A percentile compares a stretch with the other conserved stretches of the same genome.
Evolutionary conservation across 53 echinoderm and acorn worm genomes (phyloP).

Genomic region (Pentamera pediparva): DNA sequence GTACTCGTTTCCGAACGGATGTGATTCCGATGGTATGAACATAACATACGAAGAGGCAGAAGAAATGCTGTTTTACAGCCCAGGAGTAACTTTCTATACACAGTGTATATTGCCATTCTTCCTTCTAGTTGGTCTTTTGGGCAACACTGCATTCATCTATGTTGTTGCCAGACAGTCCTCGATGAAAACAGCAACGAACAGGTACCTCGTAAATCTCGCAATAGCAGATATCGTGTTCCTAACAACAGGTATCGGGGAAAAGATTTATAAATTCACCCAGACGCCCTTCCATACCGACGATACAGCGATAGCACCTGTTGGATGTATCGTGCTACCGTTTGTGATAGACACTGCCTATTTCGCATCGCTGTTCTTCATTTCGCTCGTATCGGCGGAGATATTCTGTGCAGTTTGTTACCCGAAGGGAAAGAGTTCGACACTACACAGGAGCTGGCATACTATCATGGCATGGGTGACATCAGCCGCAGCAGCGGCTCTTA

Average conservation of each 20-base stretch:
- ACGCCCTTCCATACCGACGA: conserved; percentile 65
- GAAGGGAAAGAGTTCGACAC: conserved; percentile 6
- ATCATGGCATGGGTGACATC: conserved; percentile 51
- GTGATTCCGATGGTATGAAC: too few species aligned
- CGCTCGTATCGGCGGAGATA: conserved; percentile 73
- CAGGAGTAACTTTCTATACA: conserved; percentile 43
- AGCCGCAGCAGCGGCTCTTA: conserved; percentile 43
- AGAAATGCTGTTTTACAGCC: conserved; percentile 25
- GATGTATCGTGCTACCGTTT: conserved; percentile 60
- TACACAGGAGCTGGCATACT: conserved; percentile 25
- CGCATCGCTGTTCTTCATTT: conserved; percentile 72
- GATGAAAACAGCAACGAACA: conserved; percentile 85
- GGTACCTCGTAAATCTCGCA: conserved; percentile 72
- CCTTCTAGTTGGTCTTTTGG: conserved; percentile 56
- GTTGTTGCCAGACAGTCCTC: conserved; percentile 62
- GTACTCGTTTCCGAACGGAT: too few species aligned
- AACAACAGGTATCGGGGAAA: conserved; percentile 64
- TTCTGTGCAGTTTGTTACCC: conserved; percentile 79
- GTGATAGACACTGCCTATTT: conserved; percentile 73
- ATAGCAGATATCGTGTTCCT: conserved; percentile 84
- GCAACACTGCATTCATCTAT: conserved; percentile 76
- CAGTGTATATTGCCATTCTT: conserved; percentile 64
- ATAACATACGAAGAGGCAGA: neutral
- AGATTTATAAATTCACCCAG: conserved; percentile 43
- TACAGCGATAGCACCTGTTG: conserved; percentile 45